Percentiles rank a stretch among this genome's conserved stretches.
Evolutionary conservation across 2,888 invertebrate genomes (phyloP).

Genomic region (Clunio marinus): DNA sequence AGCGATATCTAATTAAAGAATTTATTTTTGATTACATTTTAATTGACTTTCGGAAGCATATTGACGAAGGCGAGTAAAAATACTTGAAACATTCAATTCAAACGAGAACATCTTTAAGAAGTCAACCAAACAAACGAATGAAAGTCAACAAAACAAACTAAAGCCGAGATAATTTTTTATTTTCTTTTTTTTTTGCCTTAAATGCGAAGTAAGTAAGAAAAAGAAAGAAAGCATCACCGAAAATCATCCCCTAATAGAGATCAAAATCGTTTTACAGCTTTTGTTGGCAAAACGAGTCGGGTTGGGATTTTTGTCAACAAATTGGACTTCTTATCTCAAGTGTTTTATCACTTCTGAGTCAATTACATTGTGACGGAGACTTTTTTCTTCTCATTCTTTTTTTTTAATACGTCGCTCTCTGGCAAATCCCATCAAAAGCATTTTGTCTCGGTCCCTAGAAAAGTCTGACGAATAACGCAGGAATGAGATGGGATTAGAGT

Average conservation of each 20-base stretch:
- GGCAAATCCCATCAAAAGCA: slow-evolving; percentile 23
- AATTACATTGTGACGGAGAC: slow-evolving; percentile 33
- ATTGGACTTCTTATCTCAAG: slow-evolving; percentile 37
- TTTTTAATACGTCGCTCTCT: background rate
- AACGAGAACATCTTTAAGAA: no score
- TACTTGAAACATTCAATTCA: no score
- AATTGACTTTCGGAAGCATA: no score
- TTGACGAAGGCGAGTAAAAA: no score
- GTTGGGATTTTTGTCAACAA: slow-evolving; percentile 32
- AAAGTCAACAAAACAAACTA: no score
- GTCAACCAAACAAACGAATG: no score
- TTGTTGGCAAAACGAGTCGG: background rate
- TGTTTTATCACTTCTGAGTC: slow-evolving; percentile 32
- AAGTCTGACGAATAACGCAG: background rate
- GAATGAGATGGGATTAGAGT: slow-evolving; percentile 1
- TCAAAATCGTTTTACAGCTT: slow-evolving; percentile 21
- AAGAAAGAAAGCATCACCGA: background rate
- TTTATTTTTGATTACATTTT: no score
- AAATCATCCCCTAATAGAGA: slow-evolving; percentile 25
- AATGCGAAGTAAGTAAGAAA: background rate
- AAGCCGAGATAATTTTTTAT: slow-evolving; percentile 5
- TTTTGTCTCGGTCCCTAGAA: background rate
- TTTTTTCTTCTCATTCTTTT: background rate
- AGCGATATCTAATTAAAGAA: no score
- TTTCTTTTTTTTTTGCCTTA: background rate